Evolutionary conservation across 2,113 vertebrate species (phyloP).

Genomic region (Scytalopus superciliaris): DNA sequence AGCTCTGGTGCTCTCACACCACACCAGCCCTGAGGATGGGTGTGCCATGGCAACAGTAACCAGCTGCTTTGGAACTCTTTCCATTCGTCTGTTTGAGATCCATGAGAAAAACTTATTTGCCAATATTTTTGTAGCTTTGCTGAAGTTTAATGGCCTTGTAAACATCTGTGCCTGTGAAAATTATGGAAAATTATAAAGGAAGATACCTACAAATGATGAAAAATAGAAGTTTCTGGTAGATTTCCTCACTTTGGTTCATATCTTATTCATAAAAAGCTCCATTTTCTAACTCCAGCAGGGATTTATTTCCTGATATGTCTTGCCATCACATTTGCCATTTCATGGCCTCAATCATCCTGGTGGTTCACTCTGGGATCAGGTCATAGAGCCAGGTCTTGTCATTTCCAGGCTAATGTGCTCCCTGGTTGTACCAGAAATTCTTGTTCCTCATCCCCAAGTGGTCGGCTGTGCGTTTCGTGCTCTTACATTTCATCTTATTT

Average conservation of each 20-base stretch:
- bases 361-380: background rate
- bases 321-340: background rate
- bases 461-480: background rate
- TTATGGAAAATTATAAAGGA: background rate
- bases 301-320: background rate
- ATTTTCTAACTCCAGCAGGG: background rate
- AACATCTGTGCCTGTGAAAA: background rate
- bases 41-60: background rate
- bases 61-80: background rate
- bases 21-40: no score
- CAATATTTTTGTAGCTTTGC: background rate
- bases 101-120: background rate
- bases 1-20: background rate
- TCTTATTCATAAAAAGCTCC: background rate
- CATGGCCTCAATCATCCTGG: background rate
- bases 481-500: background rate
- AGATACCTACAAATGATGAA: background rate
- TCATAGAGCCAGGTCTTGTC: background rate
- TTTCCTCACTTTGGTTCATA: background rate
- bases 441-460: background rate
- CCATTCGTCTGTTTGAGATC: background rate
- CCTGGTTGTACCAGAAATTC: background rate
- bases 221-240: background rate
- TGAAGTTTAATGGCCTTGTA: background rate
- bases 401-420: conserved; percentile 10